These are phyloP conservation scores for Chionomys nivalis DNA, from an alignment of 2,113 vertebrate species.

Conservation along the genomic window DNA sequence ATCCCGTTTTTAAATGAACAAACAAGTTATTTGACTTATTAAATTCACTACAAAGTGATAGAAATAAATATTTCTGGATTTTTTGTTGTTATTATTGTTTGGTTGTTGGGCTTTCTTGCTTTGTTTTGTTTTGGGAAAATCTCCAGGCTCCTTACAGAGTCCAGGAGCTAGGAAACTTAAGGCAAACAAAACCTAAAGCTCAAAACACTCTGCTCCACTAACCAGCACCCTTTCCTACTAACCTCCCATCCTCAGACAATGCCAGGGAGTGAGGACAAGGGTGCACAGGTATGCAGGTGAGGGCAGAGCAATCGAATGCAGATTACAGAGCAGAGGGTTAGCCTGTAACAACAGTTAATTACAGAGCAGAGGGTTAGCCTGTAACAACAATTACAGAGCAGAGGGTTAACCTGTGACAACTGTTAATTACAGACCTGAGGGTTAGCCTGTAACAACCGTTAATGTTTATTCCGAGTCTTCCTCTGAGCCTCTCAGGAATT, in stretches of 20 bases:
- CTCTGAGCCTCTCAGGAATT: slow-evolving; percentile 37
- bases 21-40: slow-evolving; percentile 36
- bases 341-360: not conserved
- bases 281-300: not conserved
- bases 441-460: not conserved
- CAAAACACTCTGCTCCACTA: slow-evolving; percentile 4
- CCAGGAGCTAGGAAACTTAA: slow-evolving; percentile 37
- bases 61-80: not conserved
- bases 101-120: not conserved
- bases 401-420: too few species aligned
- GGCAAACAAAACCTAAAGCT: slow-evolving; percentile 53
- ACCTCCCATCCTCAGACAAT: slow-evolving; percentile 4
- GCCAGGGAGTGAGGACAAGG: not conserved
- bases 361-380: not conserved
- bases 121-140: not conserved
- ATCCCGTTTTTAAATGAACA: not conserved
- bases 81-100: not conserved
- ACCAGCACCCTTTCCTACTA: slow-evolving; percentile 54
- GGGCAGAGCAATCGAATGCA: not conserved
- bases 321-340: not conserved
- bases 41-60: not conserved
- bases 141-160: slow-evolving; percentile 31
- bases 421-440: too few species aligned
- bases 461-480: not conserved
- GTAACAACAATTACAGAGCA: not conserved